A percentile compares a stretch with the other conserved stretches of the same genome.
Evolutionary conservation across 2,888 invertebrate genomes (phyloP).

Genomic region (Gibbula magus): DNA sequence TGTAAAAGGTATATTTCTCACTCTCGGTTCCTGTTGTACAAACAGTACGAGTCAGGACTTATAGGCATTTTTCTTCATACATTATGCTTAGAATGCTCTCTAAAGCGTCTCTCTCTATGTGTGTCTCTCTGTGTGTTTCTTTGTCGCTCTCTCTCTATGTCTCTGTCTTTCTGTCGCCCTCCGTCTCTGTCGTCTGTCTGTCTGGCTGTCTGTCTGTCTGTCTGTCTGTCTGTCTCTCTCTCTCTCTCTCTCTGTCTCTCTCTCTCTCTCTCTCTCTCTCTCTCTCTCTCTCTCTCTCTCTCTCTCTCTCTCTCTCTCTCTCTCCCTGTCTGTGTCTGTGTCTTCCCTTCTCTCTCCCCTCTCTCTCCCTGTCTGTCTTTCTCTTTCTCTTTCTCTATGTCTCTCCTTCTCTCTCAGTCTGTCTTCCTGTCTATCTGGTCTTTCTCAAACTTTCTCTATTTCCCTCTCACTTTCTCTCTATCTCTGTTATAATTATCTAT

Average conservation of each 20-base stretch:
- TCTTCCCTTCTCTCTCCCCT: neutral
- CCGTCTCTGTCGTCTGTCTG: no score
- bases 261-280: conserved; percentile 5
- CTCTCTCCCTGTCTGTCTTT: neutral
- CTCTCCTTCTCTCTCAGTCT: neutral
- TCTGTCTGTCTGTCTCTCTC: neutral
- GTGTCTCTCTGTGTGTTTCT: neutral
- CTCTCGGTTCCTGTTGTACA: no score
- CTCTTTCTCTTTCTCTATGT: neutral
- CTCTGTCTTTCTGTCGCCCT: neutral
- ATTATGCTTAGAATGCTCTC: no score
- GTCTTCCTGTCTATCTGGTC: neutral
- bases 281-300: conserved; percentile 2
- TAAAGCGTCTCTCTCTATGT: neutral
- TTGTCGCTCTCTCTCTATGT: neutral
- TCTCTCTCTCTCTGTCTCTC: neutral
- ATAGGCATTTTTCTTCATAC: no score
- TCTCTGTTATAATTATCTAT: no score
- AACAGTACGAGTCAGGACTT: no score
- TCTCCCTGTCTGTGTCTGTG: neutral
- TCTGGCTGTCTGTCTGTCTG: neutral
- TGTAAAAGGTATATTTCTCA: no score
- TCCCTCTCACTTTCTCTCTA: neutral
- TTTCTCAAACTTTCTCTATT: no score
- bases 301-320: neutral